A percentile compares a stretch with the other conserved stretches of the same genome.
Evolutionary conservation across 2,797 vertebrate species (phyloP).

Genomic region (Emys orbicularis): DNA sequence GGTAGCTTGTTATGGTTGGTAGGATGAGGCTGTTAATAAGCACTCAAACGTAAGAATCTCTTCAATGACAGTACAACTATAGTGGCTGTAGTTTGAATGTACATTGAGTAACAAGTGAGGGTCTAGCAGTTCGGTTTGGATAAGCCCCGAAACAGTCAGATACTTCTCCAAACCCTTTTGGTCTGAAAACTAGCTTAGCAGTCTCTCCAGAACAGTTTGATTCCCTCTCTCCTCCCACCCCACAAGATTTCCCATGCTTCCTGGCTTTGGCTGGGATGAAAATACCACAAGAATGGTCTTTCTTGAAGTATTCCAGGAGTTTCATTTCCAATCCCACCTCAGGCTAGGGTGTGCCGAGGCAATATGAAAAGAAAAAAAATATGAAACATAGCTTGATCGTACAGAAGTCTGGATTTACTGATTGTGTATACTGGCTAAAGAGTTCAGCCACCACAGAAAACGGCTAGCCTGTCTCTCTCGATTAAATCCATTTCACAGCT

Average conservation of each 20-base stretch:
- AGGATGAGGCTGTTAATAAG: background rate
- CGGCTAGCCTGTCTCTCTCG: background rate
- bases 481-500: background rate
- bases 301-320: constrained; percentile 31
- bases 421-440: constrained; percentile 11
- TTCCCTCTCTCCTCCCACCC: background rate
- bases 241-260: constrained; percentile 36
- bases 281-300: constrained; percentile 71
- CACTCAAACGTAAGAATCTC: background rate
- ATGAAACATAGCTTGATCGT: background rate
- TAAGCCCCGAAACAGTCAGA: constrained; percentile 54
- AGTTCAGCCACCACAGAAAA: fast-evolving
- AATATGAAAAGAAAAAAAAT: constrained; percentile 16
- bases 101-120: background rate
- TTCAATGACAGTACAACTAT: background rate
- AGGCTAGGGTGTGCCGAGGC: constrained; percentile 39
- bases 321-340: constrained; percentile 63
- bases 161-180: constrained; percentile 55
- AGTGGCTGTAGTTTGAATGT: background rate
- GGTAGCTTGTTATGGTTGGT: background rate
- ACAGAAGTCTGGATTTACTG: constrained; percentile 16
- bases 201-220: constrained; percentile 14
- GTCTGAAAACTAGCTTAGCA: constrained; percentile 38
- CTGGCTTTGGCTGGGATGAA: constrained; percentile 45
- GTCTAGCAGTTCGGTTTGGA: constrained; percentile 45